These are phyloP conservation scores for Tetragonula carbonaria DNA, from an alignment of 2,888 invertebrate genomes.

Conservation along the genomic window DNA sequence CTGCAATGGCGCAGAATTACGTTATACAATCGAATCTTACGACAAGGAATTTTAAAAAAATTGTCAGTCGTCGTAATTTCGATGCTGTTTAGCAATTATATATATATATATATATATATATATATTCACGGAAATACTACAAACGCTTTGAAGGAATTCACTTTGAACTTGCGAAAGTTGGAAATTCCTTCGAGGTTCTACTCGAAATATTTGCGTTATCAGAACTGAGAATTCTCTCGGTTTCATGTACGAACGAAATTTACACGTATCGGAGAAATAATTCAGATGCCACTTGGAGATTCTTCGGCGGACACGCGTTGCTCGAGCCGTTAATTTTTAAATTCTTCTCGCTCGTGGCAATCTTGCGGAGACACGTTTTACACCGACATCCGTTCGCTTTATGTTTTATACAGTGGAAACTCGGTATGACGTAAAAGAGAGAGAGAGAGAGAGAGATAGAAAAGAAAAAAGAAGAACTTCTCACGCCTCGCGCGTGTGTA, in stretches of 20 bases:
- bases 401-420: conserved; percentile 44
- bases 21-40: background rate
- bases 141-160: background rate
- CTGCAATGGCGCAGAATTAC: background rate
- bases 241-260: background rate
- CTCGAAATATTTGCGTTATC: background rate
- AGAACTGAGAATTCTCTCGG: background rate
- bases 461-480: conserved; percentile 28
- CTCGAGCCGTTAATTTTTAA: background rate
- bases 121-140: too few species aligned
- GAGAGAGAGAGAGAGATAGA: background rate
- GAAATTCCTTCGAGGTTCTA: background rate
- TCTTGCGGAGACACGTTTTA: background rate
- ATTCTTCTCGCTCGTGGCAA: background rate
- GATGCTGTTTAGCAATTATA: background rate
- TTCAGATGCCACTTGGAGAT: background rate
- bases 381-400: conserved; percentile 4
- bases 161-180: background rate
- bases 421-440: conserved; percentile 28
- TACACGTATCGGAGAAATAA: background rate
- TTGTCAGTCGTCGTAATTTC: background rate
- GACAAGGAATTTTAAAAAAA: background rate
- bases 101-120: too few species aligned
- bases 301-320: background rate
- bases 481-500: conserved; percentile 48